Percentiles rank a stretch among this genome's conserved stretches.
phyloP scores from a whole-genome alignment of 1,140 invertebrate species.

The Bradynema listronoti region DNA sequence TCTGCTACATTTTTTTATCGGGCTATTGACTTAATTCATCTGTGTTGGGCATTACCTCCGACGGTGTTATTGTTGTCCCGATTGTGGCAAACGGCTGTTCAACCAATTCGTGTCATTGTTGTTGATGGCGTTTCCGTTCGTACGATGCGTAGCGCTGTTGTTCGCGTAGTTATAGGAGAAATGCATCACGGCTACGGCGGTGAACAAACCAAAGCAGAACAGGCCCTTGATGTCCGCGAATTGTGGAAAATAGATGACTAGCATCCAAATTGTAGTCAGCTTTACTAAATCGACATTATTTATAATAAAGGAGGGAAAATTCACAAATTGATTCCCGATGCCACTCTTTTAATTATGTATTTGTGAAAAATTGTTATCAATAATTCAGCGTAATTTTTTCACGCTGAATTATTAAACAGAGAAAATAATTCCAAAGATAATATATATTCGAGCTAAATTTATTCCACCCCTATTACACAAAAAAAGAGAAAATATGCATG shows the following conservation, averaged over 20 bases:
- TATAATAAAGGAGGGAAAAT: neutral
- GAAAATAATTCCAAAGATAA: neutral
- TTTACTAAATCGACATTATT: conserved; percentile 8
- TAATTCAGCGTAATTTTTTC: neutral
- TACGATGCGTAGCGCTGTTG: no score
- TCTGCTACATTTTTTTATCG: no score
- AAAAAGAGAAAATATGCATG: neutral
- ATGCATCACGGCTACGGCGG: no score
- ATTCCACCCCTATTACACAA: neutral
- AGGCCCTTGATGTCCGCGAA: no score
- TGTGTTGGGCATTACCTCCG: no score
- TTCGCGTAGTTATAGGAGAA: no score
- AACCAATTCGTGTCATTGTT: no score
- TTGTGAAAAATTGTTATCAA: neutral
- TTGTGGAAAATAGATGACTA: conserved; percentile 16
- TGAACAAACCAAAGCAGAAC: no score
- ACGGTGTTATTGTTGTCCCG: no score
- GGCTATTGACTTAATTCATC: no score
- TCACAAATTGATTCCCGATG: neutral
- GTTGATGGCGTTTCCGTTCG: no score
- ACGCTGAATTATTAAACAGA: neutral
- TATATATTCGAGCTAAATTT: neutral
- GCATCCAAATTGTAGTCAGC: conserved; percentile 15
- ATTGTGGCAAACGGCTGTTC: no score
- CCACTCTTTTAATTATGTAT: neutral